Evolutionary conservation across 2,797 vertebrate species (phyloP).

Genomic region (Sibirionetta formosa): DNA sequence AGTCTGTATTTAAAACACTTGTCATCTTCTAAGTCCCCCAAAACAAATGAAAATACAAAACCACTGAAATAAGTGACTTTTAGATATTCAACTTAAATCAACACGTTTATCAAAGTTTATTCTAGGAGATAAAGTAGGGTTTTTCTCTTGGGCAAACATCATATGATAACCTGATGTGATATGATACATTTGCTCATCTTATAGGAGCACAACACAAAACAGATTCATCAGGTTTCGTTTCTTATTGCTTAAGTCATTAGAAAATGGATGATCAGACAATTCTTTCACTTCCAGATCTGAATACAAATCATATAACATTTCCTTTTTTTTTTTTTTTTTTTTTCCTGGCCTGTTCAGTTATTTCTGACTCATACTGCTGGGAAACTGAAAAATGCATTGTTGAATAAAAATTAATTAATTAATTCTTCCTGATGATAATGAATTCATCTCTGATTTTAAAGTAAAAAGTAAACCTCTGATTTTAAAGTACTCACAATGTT

Average conservation of each 20-base stretch:
- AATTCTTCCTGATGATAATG: not conserved
- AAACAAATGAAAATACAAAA: not conserved
- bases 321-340: not conserved
- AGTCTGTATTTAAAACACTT: not conserved
- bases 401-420: not conserved
- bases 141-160: not conserved
- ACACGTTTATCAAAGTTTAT: not conserved
- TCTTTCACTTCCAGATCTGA: not conserved
- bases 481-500: not conserved
- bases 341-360: not conserved
- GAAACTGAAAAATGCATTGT: not conserved
- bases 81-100: not conserved
- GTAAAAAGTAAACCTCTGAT: not conserved
- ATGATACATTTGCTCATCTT: not conserved
- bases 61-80: not conserved
- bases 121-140: not conserved
- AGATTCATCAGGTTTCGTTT: not conserved
- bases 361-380: not conserved
- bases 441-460: not conserved
- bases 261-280: not conserved
- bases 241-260: not conserved
- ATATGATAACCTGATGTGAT: not conserved
- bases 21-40: not conserved
- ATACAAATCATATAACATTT: not conserved
- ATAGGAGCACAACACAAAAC: not conserved